Evolutionary conservation across 2,113 vertebrate genomes (phyloP), one percentile per base, ranked within the genome.

Genomic region (Cavia aperea): DNA sequence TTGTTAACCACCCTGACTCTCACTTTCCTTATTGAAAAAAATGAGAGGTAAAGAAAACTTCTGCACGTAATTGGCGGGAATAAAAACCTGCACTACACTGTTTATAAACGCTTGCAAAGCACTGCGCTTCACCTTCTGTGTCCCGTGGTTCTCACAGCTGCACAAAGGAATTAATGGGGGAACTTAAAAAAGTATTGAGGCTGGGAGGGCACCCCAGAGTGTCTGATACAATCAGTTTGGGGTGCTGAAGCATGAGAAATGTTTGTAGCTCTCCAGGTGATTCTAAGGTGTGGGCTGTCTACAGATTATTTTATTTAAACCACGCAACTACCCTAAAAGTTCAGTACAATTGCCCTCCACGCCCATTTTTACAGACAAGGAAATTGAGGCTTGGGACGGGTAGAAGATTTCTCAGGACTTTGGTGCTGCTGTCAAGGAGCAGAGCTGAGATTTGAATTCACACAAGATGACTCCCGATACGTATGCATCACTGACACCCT

Each of bases 351-450:
- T n/a, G 26, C 24, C 31, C 26, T 4, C 56, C 19, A 12, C 15
- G 5, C 60, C 49, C 43, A 68, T 39, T 86, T 88, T 51, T 81
- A 70, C 10, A 82, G 33, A 86, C 24, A 56, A 91, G n/a, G 78
- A 89, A 92, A 87, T 2, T 89, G 46, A 91, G 70, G 19, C 84
- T 91, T 84, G 72, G n/a, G 54, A 92, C 87, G 46, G 39, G 23
- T 49, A 60, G 79, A 65, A 60, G 79, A 72, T 68, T 51, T 16
- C 70, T 65, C 62, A 39, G 43, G 18, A 4, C 9, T 81, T 29
- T 26, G 29, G 24, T 60, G 39, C 33, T 60, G 39, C 33, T 60
- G 43, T 18, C 68, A 66, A 49, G 16, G 62, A 49, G 31, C 19
- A 77, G 62, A 81, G 77, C 78, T 91, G 39, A 91, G 86, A 84